phyloP scores from a whole-genome alignment of 2,113 vertebrate species.

The Ceyx margarethae region DNA sequence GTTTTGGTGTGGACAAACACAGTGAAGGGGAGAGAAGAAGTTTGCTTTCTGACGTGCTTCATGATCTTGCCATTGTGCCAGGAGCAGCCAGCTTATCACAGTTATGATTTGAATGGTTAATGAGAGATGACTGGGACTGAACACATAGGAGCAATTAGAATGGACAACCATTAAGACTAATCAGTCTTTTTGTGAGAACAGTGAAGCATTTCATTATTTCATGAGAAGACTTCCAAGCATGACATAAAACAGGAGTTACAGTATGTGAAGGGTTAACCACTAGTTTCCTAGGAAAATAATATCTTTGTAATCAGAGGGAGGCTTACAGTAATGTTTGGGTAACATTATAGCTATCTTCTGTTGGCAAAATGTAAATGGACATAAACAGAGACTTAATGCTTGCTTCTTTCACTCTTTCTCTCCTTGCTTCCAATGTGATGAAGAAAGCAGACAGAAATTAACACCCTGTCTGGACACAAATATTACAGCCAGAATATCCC shows the following conservation, averaged over 20 bases:
- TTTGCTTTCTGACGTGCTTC: background rate
- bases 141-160: background rate
- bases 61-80: background rate
- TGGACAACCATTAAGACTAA: background rate
- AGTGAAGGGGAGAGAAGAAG: fast-evolving
- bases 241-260: background rate
- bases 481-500: background rate
- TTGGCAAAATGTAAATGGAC: background rate
- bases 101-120: background rate
- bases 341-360: background rate
- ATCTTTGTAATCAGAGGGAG: background rate
- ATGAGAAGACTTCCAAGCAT: background rate
- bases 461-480: background rate
- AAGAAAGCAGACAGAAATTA: background rate
- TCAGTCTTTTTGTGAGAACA: background rate
- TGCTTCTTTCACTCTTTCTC: background rate
- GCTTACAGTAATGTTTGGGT: background rate
- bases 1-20: background rate
- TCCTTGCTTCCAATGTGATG: background rate
- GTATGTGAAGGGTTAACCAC: background rate
- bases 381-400: background rate
- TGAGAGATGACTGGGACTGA: background rate
- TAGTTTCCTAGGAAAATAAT: background rate
- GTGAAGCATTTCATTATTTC: background rate
- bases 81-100: background rate